A percentile compares a stretch with the other conserved stretches of the same genome.
Conservation (phyloP, 2,113 vertebrate species). For the Nerophis ophidion region DNA sequence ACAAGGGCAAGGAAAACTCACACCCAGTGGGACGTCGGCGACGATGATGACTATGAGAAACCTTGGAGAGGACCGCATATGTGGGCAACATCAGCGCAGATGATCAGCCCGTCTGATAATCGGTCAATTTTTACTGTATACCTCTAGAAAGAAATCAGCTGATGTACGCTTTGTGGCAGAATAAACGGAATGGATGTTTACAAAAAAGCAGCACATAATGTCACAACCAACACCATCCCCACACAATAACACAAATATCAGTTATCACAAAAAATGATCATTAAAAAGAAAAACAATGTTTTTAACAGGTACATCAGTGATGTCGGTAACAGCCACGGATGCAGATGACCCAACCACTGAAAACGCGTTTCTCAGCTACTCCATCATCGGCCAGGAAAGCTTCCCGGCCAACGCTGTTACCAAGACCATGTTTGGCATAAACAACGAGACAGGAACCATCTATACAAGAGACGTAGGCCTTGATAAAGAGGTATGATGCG, state of each 20-base stretch:
- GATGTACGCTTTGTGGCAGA: too few relatives aligned
- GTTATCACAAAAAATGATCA: neutral
- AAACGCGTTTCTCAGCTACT: constrained; percentile 80
- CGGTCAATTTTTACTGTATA: too few relatives aligned
- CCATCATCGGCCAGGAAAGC: constrained; percentile 78
- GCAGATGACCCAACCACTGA: constrained; percentile 86
- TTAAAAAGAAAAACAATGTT: neutral
- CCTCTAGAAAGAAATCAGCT: too few relatives aligned
- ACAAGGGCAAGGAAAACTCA: too few relatives aligned
- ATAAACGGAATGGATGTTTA: too few relatives aligned
- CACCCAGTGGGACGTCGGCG: too few relatives aligned
- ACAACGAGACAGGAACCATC: constrained; percentile 81
- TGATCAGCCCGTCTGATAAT: too few relatives aligned
- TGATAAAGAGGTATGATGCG: constrained; percentile 81
- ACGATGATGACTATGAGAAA: too few relatives aligned
- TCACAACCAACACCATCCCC: neutral
- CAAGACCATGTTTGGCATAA: constrained; percentile 83
- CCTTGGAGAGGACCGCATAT: too few relatives aligned
- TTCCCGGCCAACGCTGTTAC: constrained; percentile 62
- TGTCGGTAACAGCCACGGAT: constrained; percentile 81
- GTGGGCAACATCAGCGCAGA: too few relatives aligned
- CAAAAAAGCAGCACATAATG: too few relatives aligned
- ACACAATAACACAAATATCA: neutral
- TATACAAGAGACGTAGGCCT: constrained; percentile 81
- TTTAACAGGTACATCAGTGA: constrained; percentile 79